Base-by-base conservation (phyloP, 2,888 invertebrate genomes). In the Apotomis turbidana region DNA sequence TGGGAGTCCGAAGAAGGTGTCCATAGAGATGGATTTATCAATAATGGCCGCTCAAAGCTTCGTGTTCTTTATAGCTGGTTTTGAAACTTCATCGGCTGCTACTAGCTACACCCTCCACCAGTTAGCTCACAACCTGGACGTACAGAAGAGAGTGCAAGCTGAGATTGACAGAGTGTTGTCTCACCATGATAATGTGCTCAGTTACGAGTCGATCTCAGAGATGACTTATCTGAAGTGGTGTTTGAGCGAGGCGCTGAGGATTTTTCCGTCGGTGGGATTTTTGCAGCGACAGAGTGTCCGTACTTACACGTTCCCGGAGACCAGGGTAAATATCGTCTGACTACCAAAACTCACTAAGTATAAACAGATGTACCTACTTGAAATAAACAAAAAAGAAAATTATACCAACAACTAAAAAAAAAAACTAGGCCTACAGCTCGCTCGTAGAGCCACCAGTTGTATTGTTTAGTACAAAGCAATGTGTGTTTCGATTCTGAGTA, bases 201-300 rank as follows among this genome's bases (percentile, higher is more conserved):
- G 27, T 15, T 61, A 49, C 15, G 49, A 61, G 5, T 44, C 61
- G 6, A 61, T 61, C 27, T 61, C 49, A 5, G 61, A 61, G 3
- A 61, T 49, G 61, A 61, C 27, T 5, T 61, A 61, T 6, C 46
- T 61, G 13, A 15, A 44, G 27, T 61, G 61, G 61, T 61, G 61
- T 27, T 27, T 61, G 9, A 10, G 44, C 46, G 61, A 49, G 27
- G 49, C 46, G 15, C 15, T 61, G 9, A 61, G 61, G 27, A 61
- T 61, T 5, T 61, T 49, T 12, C 61, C 61, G 12, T 5, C 61
- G 10, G 27, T 15, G 3, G 61, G 46, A 4, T 46, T 12, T 27
- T 27, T 49, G 49, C 46, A 49, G 49, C 61, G 49, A 0, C 61
- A 55, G 15, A 49, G 61, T 6, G 49, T 49, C 8, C 15, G 15